Evolutionary conservation across 2,113 vertebrate genomes (phyloP).

Genomic region (Oryctolagus cuniculus): DNA sequence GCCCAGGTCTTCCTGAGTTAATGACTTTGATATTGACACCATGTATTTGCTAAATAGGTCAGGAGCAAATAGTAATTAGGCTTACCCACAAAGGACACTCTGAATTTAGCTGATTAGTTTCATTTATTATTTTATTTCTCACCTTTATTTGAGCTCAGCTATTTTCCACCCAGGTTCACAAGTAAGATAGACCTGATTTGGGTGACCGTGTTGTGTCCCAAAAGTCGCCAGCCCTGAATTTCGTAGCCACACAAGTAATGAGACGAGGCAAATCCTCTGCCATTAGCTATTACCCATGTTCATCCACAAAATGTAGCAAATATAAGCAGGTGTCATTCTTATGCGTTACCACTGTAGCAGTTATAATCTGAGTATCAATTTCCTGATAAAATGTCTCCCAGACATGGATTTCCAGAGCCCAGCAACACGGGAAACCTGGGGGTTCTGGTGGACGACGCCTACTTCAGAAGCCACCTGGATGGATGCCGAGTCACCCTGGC

Average conservation of each 20-base stretch:
- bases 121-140: not conserved
- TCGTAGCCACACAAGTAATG: not conserved
- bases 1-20: not conserved
- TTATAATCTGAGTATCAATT: not conserved
- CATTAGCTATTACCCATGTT: not conserved
- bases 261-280: not conserved
- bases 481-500: conserved; percentile 17
- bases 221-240: not conserved
- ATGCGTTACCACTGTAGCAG: not conserved
- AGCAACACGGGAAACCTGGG: not conserved
- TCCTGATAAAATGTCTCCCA: not conserved
- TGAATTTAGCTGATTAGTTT: not conserved
- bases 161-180: not conserved
- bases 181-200: not conserved
- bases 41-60: not conserved
- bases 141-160: not conserved
- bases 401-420: not conserved
- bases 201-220: not conserved
- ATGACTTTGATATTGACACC: not conserved
- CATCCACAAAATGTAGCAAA: not conserved
- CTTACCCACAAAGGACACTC: not conserved
- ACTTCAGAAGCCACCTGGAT: conserved; percentile 11
- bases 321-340: not conserved
- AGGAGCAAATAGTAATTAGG: not conserved
- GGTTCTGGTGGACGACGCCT: not conserved